Evolutionary conservation across 2,113 vertebrate genomes (phyloP).

Genomic region (Cyprinus carpio): DNA sequence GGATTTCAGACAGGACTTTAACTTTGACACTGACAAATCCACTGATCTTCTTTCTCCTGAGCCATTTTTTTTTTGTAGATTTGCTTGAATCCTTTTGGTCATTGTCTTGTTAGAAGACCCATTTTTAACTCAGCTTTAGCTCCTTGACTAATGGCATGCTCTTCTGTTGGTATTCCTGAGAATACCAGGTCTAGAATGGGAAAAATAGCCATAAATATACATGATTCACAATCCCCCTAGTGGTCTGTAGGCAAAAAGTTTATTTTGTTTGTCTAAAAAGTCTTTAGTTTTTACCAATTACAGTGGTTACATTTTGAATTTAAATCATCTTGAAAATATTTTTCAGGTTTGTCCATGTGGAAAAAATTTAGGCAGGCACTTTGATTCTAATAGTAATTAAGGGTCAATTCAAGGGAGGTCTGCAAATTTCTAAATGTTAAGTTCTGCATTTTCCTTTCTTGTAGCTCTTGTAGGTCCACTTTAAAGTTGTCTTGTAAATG

Average conservation of each 20-base stretch:
- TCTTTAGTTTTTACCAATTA: neutral
- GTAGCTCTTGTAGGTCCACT: neutral
- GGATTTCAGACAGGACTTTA: neutral
- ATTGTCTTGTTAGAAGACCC: neutral
- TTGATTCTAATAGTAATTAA: neutral
- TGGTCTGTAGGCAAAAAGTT: neutral
- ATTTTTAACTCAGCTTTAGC: neutral
- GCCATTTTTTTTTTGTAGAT: neutral
- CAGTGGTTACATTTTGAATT: neutral
- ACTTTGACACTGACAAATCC: neutral
- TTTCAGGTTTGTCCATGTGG: neutral
- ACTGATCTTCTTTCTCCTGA: slow-evolving; percentile 6
- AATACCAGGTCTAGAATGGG: neutral
- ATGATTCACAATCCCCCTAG: neutral
- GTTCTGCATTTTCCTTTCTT: neutral
- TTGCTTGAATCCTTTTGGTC: neutral
- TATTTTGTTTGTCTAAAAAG: neutral
- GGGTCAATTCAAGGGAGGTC: neutral
- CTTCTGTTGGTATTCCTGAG: neutral
- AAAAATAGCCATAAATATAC: neutral
- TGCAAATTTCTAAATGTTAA: neutral
- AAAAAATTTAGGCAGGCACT: neutral
- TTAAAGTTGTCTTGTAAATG: neutral
- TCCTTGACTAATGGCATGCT: neutral
- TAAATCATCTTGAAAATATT: neutral